Evolutionary conservation across 2,113 vertebrate species (phyloP), one percentile per base, ranked within the genome.

Genomic region (Daubentonia madagascariensis): DNA sequence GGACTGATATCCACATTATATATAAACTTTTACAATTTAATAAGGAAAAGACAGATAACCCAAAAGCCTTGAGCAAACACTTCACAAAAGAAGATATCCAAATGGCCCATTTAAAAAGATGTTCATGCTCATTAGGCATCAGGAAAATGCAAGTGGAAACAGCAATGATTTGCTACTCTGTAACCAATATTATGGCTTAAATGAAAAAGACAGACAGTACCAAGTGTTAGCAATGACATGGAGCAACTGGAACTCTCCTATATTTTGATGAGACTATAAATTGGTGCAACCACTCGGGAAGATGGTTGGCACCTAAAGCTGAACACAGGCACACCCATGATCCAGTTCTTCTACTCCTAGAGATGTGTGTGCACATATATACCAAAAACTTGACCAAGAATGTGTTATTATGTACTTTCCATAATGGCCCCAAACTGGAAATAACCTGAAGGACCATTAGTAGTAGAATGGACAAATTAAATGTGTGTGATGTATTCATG

Each of bases 31-130:
- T 8, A 52, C 18, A 73, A 40, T 16, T 80, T 73, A 65, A 12
- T 3, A 89, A 80, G 70, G 43, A 89, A 75, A 75, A 73, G 8
- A 78, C 22, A 89, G 63, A 11, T 70, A 85, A 18, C 43, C 20
- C 30, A 72, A 70, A 85, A 84, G 8, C 17, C n/a, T 40, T 40
- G 23, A 61, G 17, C 18, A 79, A 78, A 81, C 8, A 72, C 28
- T 92, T 72, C 25, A 37, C 43, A 70, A 86, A 91, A 90, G 43
- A 52, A 89, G n/a, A 78, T 68, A 23, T 17, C 11, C 43, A 63
- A 61, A 84, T 12, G 35, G 17, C 61, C 52, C 35, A 40, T 78
- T 32, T 81, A 59, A 91, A 92, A 72, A 40, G 20, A 16, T 22
- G 10, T 43, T 83, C 14, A n/a, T 8, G 57, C 18, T 20, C 43